Evolutionary conservation across 2,797 vertebrate genomes (phyloP).

Genomic region (Ctenosaura bakeri): DNA sequence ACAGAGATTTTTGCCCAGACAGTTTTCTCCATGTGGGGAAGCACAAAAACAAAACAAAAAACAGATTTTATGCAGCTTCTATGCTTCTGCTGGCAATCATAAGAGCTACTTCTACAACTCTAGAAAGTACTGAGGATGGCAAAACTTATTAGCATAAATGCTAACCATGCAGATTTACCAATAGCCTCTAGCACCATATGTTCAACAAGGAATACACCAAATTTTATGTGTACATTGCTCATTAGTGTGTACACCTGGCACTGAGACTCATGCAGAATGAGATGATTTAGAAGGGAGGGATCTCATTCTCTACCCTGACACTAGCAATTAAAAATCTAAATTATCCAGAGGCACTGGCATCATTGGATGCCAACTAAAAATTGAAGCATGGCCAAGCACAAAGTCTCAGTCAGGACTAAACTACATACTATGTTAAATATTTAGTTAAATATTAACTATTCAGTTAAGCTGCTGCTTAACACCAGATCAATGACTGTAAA

Average conservation of each 20-base stretch:
- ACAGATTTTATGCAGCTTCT: background rate
- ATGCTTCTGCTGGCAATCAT: background rate
- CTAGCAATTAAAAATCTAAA: background rate
- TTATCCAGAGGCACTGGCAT: background rate
- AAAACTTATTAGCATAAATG: constrained; percentile 26
- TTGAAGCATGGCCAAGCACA: background rate
- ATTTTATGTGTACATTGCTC: background rate
- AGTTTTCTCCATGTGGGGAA: background rate
- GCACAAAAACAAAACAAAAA: background rate
- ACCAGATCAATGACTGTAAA: too few relatives aligned
- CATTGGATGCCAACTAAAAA: background rate
- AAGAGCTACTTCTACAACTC: background rate
- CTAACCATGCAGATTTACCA: background rate
- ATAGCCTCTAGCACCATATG: constrained; percentile 1
- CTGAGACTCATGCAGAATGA: background rate
- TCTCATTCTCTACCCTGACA: background rate
- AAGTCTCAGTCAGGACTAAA: too few relatives aligned
- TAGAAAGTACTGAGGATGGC: background rate
- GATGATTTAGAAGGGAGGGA: background rate
- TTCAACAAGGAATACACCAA: constrained; percentile 10
- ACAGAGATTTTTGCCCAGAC: background rate
- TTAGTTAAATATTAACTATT: too few relatives aligned
- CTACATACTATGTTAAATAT: too few relatives aligned
- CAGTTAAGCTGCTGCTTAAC: too few relatives aligned
- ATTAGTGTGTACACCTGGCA: background rate